A percentile compares a stretch with the other conserved stretches of the same genome.
These are phyloP conservation scores for Hassar affinis DNA, from an alignment of 2,113 vertebrate genomes.

Conservation along the genomic window DNA sequence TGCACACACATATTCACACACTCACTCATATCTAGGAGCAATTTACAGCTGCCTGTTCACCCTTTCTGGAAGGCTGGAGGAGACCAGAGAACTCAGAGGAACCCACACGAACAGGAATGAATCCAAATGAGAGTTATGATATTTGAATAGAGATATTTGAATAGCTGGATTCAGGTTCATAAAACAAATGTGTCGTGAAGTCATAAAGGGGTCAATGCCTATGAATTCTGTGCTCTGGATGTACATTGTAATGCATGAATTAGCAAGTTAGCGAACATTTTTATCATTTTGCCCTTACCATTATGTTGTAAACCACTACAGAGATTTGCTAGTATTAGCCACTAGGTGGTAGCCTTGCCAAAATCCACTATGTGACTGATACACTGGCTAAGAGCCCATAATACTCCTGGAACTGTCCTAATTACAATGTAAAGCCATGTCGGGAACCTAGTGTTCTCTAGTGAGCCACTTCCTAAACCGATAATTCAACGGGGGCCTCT, in stretches of 20 bases:
- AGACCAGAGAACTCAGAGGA: background rate
- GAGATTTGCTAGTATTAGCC: background rate
- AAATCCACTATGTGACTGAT: background rate
- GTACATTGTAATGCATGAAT: background rate
- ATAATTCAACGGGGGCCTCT: background rate
- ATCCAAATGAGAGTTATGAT: background rate
- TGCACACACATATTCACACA: background rate
- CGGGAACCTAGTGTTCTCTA: constrained; percentile 12
- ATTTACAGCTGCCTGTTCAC: background rate
- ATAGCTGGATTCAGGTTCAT: background rate
- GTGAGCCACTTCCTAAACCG: background rate
- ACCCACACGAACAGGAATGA: background rate
- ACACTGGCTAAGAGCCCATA: background rate
- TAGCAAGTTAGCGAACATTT: background rate
- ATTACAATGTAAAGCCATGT: constrained; percentile 33
- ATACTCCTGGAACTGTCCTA: constrained; percentile 20
- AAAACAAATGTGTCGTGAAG: background rate
- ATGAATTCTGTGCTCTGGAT: background rate
- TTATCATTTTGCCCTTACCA: background rate
- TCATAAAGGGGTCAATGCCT: background rate
- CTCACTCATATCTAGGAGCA: background rate
- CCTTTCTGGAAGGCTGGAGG: background rate
- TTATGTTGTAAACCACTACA: background rate
- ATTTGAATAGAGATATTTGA: too few species aligned
- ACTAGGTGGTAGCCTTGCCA: constrained; percentile 46